A percentile compares a stretch with the other conserved stretches of the same genome.
Conservation (phyloP, 1,140 invertebrate genomes). For the Scaptomyza hsui region DNA sequence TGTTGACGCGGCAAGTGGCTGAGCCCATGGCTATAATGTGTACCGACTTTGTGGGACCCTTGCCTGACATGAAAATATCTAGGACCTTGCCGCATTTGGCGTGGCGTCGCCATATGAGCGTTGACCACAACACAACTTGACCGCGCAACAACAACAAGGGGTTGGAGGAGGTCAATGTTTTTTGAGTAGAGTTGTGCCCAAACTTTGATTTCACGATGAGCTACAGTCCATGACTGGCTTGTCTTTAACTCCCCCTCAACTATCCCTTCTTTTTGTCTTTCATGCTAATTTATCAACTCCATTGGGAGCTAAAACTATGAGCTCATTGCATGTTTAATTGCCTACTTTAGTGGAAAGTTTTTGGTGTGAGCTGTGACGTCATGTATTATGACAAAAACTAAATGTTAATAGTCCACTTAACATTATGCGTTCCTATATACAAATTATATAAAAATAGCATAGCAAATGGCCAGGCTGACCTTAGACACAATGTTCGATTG, state of each 20-base stretch:
- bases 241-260: background rate
- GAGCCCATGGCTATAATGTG: too few relatives aligned
- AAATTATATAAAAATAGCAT: conserved; percentile 55
- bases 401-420: conserved; percentile 68
- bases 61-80: conserved; percentile 38
- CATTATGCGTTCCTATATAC: conserved; percentile 55
- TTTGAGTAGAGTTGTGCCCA: conserved; percentile 16
- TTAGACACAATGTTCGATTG: conserved; percentile 41
- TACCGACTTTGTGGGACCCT: too few relatives aligned
- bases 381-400: conserved; percentile 19
- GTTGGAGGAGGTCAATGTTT: background rate
- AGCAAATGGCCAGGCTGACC: conserved; percentile 59
- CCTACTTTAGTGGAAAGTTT: conserved; percentile 42
- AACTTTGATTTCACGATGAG: conserved; percentile 65
- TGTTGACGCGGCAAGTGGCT: too few relatives aligned
- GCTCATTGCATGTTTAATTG: conserved; percentile 57
- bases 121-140: conserved; percentile 69
- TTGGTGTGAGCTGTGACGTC: conserved; percentile 49
- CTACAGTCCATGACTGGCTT: conserved; percentile 26
- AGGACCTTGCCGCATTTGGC: conserved; percentile 23
- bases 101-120: conserved; percentile 72
- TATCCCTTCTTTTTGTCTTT: background rate
- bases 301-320: conserved; percentile 29
- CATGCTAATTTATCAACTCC: conserved; percentile 23
- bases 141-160: background rate